A percentile compares a stretch with the other conserved stretches of the same genome.
phyloP scores from a whole-genome alignment of 2,113 vertebrate genomes.

The Chloropsis hardwickii region DNA sequence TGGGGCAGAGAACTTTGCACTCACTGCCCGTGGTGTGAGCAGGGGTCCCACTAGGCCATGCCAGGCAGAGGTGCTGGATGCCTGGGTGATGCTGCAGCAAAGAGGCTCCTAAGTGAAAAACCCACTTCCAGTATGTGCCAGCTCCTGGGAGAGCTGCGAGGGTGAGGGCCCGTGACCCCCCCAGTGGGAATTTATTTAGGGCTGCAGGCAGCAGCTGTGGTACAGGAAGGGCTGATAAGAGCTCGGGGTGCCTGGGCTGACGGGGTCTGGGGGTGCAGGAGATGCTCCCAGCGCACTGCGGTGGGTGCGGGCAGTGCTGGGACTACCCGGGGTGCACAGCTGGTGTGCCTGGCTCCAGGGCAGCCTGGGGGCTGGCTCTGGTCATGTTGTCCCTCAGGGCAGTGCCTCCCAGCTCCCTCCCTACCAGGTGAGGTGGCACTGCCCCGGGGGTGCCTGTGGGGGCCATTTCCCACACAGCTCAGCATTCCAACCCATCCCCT shows the following conservation, averaged over 20 bases:
- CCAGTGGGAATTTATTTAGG: rapidly evolving
- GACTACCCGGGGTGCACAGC: background rate
- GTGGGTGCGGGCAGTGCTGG: rapidly evolving
- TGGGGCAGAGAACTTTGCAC: background rate
- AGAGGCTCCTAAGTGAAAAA: background rate
- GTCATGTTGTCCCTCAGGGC: background rate
- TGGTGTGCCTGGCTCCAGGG: rapidly evolving
- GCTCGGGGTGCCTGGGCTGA: background rate
- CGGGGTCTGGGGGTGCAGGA: rapidly evolving
- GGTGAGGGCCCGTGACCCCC: rapidly evolving
- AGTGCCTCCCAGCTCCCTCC: background rate
- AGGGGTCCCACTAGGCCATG: background rate
- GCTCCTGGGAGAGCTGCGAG: background rate
- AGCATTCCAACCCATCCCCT: rapidly evolving
- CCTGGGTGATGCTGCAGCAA: background rate
- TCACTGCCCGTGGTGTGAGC: background rate
- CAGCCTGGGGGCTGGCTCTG: background rate
- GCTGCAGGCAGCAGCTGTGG: background rate
- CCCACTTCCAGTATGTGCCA: background rate
- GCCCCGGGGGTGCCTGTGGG: rapidly evolving
- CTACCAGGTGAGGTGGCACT: background rate
- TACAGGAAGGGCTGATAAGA: background rate
- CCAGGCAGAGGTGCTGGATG: background rate
- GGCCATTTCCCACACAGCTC: background rate
- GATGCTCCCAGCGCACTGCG: background rate